Evolutionary conservation across 2,797 vertebrate species (phyloP).

Genomic region (Spea hammondii): DNA sequence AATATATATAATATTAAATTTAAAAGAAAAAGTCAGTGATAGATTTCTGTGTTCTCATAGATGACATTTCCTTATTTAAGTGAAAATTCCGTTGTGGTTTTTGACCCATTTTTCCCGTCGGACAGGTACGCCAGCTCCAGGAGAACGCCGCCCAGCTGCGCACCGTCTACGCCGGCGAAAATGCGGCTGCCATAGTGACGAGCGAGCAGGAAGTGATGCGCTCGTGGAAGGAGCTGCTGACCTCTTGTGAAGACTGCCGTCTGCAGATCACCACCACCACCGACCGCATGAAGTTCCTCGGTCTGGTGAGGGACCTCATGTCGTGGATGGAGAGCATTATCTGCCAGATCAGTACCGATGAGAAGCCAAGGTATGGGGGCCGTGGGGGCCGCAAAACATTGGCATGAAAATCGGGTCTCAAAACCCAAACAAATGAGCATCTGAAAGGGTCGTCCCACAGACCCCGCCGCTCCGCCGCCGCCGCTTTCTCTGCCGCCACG

Average conservation of each 20-base stretch:
- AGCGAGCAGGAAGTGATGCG: conserved; percentile 88
- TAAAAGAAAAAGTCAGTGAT: too few relatives aligned
- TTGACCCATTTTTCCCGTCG: not conserved
- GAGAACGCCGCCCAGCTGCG: conserved; percentile 88
- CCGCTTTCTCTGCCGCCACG: too few relatives aligned
- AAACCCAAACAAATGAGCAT: too few relatives aligned
- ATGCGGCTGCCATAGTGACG: conserved; percentile 85
- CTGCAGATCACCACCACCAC: conserved; percentile 87
- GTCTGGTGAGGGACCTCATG: conserved; percentile 81
- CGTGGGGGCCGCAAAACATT: too few relatives aligned
- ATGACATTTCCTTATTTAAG: too few relatives aligned
- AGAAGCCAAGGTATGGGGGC: conserved; percentile 84
- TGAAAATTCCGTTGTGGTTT: too few relatives aligned
- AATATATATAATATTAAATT: too few relatives aligned
- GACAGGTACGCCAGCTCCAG: conserved; percentile 86
- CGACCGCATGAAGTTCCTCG: conserved; percentile 85
- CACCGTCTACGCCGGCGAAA: conserved; percentile 90
- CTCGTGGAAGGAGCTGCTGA: conserved; percentile 88
- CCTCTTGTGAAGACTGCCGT: conserved; percentile 85
- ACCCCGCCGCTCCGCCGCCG: too few relatives aligned
- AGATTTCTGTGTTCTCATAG: too few relatives aligned
- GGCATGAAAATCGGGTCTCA: too few relatives aligned
- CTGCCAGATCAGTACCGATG: conserved; percentile 84
- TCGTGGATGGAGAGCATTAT: conserved; percentile 91
- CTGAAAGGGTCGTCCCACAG: too few relatives aligned